Percentiles rank a stretch among this genome's conserved stretches.
Evolutionary conservation across 2,113 vertebrate species (phyloP).

Genomic region (Paramisgurnus dabryanus): DNA sequence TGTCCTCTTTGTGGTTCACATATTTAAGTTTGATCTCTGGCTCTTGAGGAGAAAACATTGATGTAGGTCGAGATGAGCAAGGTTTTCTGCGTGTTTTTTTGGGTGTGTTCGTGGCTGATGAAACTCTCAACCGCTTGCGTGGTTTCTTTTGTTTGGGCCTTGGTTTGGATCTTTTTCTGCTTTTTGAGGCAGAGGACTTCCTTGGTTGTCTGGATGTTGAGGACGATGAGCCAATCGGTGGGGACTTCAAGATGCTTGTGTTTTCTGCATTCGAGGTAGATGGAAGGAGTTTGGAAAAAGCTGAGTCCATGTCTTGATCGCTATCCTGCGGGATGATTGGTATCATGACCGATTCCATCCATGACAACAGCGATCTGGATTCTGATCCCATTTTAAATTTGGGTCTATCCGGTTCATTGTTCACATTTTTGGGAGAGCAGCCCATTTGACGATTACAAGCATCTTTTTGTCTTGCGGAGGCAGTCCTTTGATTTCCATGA

Average conservation of each 20-base stretch:
- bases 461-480: background rate
- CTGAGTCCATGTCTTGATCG: background rate
- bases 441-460: background rate
- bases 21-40: constrained; percentile 73
- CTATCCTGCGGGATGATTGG: constrained; percentile 32
- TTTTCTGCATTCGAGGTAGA: constrained; percentile 37
- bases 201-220: background rate
- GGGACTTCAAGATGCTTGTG: constrained; percentile 31
- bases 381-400: background rate
- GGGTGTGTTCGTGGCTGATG: background rate
- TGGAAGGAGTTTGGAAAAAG: constrained; percentile 5
- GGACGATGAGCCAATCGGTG: constrained; percentile 1
- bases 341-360: constrained; percentile 26
- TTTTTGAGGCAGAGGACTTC: background rate
- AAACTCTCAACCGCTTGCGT: background rate
- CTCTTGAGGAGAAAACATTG: constrained; percentile 61
- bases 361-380: constrained; percentile 4
- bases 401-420: background rate
- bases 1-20: constrained; percentile 54
- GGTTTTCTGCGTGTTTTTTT: constrained; percentile 54
- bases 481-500: background rate
- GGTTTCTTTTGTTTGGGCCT: background rate
- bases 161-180: constrained; percentile 21
- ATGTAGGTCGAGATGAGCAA: background rate
- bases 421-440: constrained; percentile 14